Evolutionary conservation across 2,113 vertebrate species (phyloP), one percentile per base, ranked within the genome.

Genomic region (Galemys pyrenaicus): DNA sequence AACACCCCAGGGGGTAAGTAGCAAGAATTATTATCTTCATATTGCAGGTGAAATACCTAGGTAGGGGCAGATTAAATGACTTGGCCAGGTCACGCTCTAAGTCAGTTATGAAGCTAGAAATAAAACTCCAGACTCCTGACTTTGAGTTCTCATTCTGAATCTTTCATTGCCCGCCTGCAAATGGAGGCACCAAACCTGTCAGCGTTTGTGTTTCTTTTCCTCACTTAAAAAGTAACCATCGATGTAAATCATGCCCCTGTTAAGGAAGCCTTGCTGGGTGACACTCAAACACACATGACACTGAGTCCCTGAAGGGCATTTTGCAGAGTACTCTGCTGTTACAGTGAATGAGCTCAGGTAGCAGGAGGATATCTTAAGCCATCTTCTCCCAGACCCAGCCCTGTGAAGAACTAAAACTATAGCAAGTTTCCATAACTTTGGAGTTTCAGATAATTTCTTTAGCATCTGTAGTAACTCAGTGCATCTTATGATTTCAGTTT

Each of bases 11-110:
- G 96, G 96, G 87, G 95, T 84, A 93, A 95, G 91, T 92, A 95
- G 77, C 26, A 67, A 96, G 96, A 96, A 96, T 96, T 90, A 93
- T 95, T 95, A 92, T 95, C 92, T 97, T 97, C 96, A 95, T 97
- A 95, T 90, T 92, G 96, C 94, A 96, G 94, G 87, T 96, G 96
- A 97, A 93, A 94, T 84, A 94, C 89, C 73, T 87, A 87, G 91
- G 93, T 89, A 95, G 75, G 89, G 91, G 89, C 65, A 93, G 96
- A 96, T 96, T 95, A 96, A 95, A 97, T 94, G 94, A 89, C 96
- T 95, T 94, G 89, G 93, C 80, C 84, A 75, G 93, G 93, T 89
- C 94, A 90, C 56, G 84, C 51, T 84, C 71, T 37, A 87, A 96
- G 89, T 95, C 81, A 20, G 51, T 93, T 94, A 91, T 60, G 89